Base-by-base conservation (phyloP, 2,113 vertebrate species). In the Hydrochoerus hydrochaeris region DNA sequence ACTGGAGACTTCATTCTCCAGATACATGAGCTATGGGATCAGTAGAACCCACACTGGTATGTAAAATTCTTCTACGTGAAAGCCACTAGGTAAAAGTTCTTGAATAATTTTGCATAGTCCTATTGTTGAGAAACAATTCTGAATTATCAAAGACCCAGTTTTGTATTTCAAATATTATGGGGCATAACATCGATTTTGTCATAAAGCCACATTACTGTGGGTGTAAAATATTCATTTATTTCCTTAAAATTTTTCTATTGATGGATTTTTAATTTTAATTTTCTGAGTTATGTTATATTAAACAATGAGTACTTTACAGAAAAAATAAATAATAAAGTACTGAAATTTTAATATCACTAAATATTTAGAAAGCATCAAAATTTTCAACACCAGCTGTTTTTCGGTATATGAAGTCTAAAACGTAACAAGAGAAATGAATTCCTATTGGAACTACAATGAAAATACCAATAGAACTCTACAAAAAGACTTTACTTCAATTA, bases 81-180 rank as follows among this genome's bases (percentile, higher is more conserved):
- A 94, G 90, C 90, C 93, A 90, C 88, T 96, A 88, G 88, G 94
- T 97, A 97, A 95, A 93, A 86, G 24, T 82, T 97, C 97, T 94
- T 88, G 0, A 1, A 90, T 96, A 98, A 96, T 94, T 94, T 85
- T 85, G 88, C 82, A 94, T 32, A 91, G 85, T 94, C 83, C 93
- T 95, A 91, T 97, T 97, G 92, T 91, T 95, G 95, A 97, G 89
- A 97, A 98, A 95, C 98, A 98, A 98, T 97, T 98, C 97, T 95
- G 71, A 96, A 90, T 98, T 98, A 97, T 98, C 98, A 94, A 98
- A 97, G 91, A 44, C 91, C 81, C 83, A 90, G 91, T 98, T 98
- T 97, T 97, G 85, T 97, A 78, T 96, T 96, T 97, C 91, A 94
- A 41, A 90, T 94, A 5, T 14, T 38, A 17, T 69, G 67, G 67